Evolutionary conservation across 2,113 vertebrate species (phyloP), one percentile per base, ranked within the genome.

Genomic region (Triplophysa dalaica): DNA sequence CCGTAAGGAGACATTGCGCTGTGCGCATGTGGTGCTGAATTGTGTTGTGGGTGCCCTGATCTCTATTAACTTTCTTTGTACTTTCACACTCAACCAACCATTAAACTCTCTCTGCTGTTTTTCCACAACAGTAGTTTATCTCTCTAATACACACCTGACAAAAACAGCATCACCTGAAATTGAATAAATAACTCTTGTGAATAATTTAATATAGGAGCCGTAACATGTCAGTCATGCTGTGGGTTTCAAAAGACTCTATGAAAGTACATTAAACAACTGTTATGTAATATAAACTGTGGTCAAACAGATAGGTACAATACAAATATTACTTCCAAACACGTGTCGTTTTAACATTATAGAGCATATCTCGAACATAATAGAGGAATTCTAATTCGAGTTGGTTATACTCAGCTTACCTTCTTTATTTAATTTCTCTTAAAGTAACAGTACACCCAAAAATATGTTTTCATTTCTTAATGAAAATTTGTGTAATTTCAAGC

Each of bases 31-130:
- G 3, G 43, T 65, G 38, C 61, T 43, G 45, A 69, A 78, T 69
- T 17, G 75, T 41, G 8, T 45, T 26, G 24, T 6, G 17, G 60
- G 22, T 72, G 33, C 29, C 45, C 48, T 52, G 79, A 78, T 75
- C 83, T 78, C 83, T 45, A 79, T 84, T 81, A 81, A 52, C 52
- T 76, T 81, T 62, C 43, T 54, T 75, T 77, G 17, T 65, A 76
- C 41, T 76, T 45, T 75, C 70, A 26, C 6, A 17, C 70, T 38
- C 19, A 12, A 41, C 33, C 14, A 26, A 17, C 61, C 45, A 66
- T 54, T 77, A 77, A 33, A 77, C 45, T 65, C 43, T 43, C 41
- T 62, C 1, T 45, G 58, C 48, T 58, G 17, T 65, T 66, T 33
- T 52, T 26, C 16, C 61, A 29, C 43, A 64, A 52, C 6, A n/a